Conservation (phyloP, 2,797 vertebrate genomes). For the Cottoperca gobio region DNA sequence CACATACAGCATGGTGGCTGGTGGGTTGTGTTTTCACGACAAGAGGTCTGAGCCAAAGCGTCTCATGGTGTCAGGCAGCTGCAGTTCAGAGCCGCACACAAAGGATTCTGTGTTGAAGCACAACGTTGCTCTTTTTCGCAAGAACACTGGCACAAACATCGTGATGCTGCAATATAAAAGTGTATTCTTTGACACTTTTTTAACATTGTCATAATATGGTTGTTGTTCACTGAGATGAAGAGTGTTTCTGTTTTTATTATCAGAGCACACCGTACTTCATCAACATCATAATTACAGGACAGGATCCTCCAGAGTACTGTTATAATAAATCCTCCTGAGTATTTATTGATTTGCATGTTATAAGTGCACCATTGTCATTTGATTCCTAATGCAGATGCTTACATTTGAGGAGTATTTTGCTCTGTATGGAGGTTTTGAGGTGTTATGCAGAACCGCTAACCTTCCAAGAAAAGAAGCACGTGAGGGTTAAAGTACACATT, state of each 20-base stretch:
- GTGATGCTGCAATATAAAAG: not conserved
- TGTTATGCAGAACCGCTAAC: not conserved
- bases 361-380: too few species aligned
- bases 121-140: constrained; percentile 10
- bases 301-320: not conserved
- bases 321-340: not conserved
- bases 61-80: constrained; percentile 48
- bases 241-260: not conserved
- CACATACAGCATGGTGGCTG: constrained; percentile 1
- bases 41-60: constrained; percentile 32
- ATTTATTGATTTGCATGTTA: constrained; percentile 4
- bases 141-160: not conserved
- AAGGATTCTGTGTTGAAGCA: constrained; percentile 25
- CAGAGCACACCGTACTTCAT: not conserved
- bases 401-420: not conserved
- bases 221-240: not conserved
- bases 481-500: not conserved
- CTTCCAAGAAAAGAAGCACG: not conserved
- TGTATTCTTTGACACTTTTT: not conserved
- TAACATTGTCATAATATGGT: not conserved
- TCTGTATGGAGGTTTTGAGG: not conserved
- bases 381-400: not conserved
- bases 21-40: constrained; percentile 22
- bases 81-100: constrained; percentile 34
- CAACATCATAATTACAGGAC: not conserved